Base-by-base conservation (phyloP, 2,113 vertebrate genomes). In the Empidonax alnorum region DNA sequence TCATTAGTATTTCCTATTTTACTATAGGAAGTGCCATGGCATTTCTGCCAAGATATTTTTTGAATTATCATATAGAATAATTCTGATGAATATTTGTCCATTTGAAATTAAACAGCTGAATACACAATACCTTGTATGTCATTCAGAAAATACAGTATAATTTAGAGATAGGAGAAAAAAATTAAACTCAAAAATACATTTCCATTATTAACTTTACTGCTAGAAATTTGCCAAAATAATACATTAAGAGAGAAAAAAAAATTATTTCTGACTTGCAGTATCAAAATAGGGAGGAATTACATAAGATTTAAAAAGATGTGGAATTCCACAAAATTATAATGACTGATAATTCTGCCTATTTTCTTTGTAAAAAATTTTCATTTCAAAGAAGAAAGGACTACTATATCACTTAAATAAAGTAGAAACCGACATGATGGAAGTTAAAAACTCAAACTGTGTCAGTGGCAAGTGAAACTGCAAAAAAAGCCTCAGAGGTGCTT, bases 401-500 rank as follows among this genome's bases (percentile, higher is more conserved):
- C 13, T 50, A 0, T 35, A 35, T 7, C 0, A 0, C 23, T 53
- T n/a, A n/a, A 56, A 14, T 39, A 75, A 65, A 72, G 39, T 20
- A 8, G 7, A 12, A 84, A 10, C 10, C 10, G 58, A 37, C 25
- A 44, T 3, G 0, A 4, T 28, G 6, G 20, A 73, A 76, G 11
- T 37, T 47, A 44, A 72, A 86, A 86, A 6, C 15, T 61, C 24
- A 41, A 42, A 53, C 10, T 56, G 14, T 8, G 1, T 33, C 31
- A 49, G 4, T 24, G 10, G 4, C 63, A 71, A 55, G 30, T 30
- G 30, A 11, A 9, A 35, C 7, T 21, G 11, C 9, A 75, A 33
- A 65, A 65, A 75, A 63, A 80, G 42, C 30, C 8, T 42, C 39
- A 33, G 35, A 74, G 9, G 21, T 42, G 10, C 2, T 81, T 50